A percentile compares a stretch with the other conserved stretches of the same genome.
These are phyloP conservation scores for Parazoanthus darwini DNA, from an alignment of 92 coral and sea anemone genomes.

Conservation along the genomic window DNA sequence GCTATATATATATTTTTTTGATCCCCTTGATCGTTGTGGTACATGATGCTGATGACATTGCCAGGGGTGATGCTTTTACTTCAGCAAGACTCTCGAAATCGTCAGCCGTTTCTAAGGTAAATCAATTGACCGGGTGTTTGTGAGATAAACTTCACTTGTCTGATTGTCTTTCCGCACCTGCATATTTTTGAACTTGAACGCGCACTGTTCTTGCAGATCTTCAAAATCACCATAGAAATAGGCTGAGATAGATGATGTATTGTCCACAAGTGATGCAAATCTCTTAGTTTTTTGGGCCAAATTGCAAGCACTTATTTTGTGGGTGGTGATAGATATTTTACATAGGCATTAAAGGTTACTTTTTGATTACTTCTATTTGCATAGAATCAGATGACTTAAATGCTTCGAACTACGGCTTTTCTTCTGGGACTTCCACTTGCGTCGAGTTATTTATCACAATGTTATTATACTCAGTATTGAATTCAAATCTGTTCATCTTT, in stretches of 20 bases:
- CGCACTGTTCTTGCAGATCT: not conserved
- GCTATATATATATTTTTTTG: not conserved
- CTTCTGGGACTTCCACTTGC: not conserved
- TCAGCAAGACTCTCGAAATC: not conserved
- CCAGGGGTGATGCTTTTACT: conserved; percentile 4
- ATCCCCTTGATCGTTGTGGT: not conserved
- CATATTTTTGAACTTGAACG: conserved; percentile 8
- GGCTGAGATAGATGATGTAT: not conserved
- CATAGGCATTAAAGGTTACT: not conserved
- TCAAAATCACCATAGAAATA: conserved; percentile 2
- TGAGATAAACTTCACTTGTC: conserved; percentile 5
- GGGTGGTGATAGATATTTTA: not conserved
- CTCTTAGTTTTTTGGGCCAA: not conserved
- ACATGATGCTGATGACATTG: not conserved
- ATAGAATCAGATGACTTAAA: not conserved
- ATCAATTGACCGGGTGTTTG: not conserved
- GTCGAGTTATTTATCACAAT: conserved; percentile 12
- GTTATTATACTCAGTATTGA: conserved; percentile 8
- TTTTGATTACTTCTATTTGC: not conserved
- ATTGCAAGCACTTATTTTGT: not conserved
- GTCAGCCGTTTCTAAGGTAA: not conserved
- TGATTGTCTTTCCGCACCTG: not conserved
- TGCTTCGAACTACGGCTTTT: not conserved
- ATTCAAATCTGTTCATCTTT: conserved; percentile 1
- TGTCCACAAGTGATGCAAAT: conserved; percentile 1